Evolutionary conservation across 1,140 invertebrate species (phyloP).

Genomic region (Bicyclus anynana): DNA sequence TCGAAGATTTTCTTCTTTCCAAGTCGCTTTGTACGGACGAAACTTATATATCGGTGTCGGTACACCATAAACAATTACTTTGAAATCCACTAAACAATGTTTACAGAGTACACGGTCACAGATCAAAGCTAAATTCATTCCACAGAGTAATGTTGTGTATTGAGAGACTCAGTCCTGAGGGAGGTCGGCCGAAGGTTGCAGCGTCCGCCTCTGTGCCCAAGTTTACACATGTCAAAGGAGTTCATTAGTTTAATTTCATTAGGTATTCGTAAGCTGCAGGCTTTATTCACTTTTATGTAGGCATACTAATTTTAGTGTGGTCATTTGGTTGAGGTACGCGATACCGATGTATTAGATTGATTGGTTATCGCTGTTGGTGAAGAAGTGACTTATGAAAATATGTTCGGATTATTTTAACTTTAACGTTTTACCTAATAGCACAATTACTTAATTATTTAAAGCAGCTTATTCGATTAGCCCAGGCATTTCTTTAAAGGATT

Average conservation of each 20-base stretch:
- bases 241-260: not conserved
- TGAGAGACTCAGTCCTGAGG: slow-evolving; percentile 1
- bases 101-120: slow-evolving; percentile 4
- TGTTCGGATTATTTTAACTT: no score
- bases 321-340: no score
- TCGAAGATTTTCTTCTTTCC: no score
- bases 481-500: no score
- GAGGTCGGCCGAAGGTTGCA: not conserved
- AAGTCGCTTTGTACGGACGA: not conserved
- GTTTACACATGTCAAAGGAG: slow-evolving; percentile 7
- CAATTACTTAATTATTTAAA: no score
- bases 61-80: not conserved
- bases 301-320: no score
- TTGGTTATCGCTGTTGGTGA: no score
- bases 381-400: no score
- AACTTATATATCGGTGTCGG: no score
- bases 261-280: not conserved
- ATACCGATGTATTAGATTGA: no score
- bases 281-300: not conserved
- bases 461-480: no score
- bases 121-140: slow-evolving; percentile 17
- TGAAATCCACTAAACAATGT: slow-evolving; percentile 1
- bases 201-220: not conserved
- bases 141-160: slow-evolving; percentile 21
- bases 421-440: no score